A percentile compares a stretch with the other conserved stretches of the same genome.
Conservation (phyloP, 1,140 invertebrate species). For the Oedothorax gibbosus region DNA sequence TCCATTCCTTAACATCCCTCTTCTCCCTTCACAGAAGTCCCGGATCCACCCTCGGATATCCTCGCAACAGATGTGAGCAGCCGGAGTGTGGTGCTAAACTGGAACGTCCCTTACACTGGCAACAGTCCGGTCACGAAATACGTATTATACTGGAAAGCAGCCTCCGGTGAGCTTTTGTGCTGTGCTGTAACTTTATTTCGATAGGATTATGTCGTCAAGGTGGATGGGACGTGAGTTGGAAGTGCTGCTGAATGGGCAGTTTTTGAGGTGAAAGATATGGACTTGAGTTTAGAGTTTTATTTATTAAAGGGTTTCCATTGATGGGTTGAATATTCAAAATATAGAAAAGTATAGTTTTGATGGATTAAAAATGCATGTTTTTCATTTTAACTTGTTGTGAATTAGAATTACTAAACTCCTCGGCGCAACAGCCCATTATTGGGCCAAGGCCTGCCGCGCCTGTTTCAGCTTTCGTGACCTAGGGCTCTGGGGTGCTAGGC, state of each 20-base stretch:
- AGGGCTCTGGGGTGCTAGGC: too few species aligned
- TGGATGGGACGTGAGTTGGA: conserved; percentile 26
- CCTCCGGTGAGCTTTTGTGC: background rate
- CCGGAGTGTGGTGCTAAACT: conserved; percentile 64
- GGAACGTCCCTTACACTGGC: conserved; percentile 69
- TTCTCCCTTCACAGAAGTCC: conserved; percentile 65
- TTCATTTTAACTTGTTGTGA: too few species aligned
- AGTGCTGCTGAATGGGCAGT: background rate
- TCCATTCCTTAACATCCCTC: background rate
- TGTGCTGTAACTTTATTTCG: conserved; percentile 34
- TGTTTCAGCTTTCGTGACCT: too few species aligned
- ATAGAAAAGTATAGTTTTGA: too few species aligned
- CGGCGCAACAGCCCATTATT: too few species aligned
- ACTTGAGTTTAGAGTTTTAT: too few species aligned
- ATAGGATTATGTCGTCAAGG: conserved; percentile 8
- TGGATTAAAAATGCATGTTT: too few species aligned
- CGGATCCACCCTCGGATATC: conserved; percentile 67
- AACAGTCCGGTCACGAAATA: conserved; percentile 71
- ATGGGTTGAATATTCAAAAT: too few species aligned
- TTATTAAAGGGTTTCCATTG: too few species aligned
- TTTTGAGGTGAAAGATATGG: too few species aligned
- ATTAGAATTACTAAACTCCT: too few species aligned
- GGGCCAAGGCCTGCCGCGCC: too few species aligned
- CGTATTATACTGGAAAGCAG: conserved; percentile 65
- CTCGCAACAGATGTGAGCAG: conserved; percentile 65